Evolutionary conservation across 2,888 invertebrate species (phyloP).

Genomic region (Drosophila formosana): DNA sequence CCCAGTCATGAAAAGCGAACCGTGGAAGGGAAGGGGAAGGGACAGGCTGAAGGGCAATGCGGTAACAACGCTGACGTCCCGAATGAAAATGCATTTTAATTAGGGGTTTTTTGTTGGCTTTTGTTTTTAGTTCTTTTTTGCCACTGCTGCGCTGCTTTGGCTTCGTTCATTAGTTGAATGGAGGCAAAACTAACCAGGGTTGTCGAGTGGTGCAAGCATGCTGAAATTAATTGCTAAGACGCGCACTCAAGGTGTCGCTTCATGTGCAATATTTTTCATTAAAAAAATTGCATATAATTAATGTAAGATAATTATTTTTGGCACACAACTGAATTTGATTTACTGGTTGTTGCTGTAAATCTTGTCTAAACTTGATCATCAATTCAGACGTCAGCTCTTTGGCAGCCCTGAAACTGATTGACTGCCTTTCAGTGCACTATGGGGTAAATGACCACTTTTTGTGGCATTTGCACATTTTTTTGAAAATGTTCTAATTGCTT

Average conservation of each 20-base stretch:
- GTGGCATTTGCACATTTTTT: no score
- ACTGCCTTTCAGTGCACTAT: background rate
- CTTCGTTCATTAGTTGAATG: constrained; percentile 73
- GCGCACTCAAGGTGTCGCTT: background rate
- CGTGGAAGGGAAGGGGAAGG: background rate
- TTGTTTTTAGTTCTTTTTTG: constrained; percentile 71
- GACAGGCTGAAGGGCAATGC: constrained; percentile 8
- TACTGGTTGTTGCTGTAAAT: no score
- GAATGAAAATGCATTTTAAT: constrained; percentile 84
- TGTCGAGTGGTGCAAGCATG: constrained; percentile 38
- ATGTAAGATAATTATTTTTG: no score
- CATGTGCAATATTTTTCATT: background rate
- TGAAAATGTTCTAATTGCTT: no score
- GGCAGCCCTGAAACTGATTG: constrained; percentile 35
- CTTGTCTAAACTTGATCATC: no score
- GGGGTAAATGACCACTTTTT: no score
- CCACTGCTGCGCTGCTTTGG: constrained; percentile 50
- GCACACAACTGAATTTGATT: no score
- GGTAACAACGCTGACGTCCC: constrained; percentile 70
- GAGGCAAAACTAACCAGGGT: constrained; percentile 48
- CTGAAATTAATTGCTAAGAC: background rate
- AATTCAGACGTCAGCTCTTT: background rate
- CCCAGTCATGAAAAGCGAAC: constrained; percentile 23
- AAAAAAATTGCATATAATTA: no score
- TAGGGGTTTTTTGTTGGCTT: constrained; percentile 82